Conservation (phyloP, 2,888 invertebrate genomes). For the Portevinia maculata region DNA sequence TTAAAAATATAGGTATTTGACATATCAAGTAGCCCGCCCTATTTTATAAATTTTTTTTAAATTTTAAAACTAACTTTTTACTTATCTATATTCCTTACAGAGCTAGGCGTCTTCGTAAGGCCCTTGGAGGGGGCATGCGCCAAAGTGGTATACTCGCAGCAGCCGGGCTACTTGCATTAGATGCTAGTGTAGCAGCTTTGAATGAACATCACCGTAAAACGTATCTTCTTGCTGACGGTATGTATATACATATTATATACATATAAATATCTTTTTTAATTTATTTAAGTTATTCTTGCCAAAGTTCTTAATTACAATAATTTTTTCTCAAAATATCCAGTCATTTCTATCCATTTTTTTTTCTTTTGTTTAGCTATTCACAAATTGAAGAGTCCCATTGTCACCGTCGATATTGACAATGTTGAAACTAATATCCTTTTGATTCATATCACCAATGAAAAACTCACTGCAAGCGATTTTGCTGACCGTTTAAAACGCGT, state of each 20-base stretch:
- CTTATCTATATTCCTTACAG: conserved; percentile 82
- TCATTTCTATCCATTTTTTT: not conserved
- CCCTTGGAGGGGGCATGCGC: conserved; percentile 96
- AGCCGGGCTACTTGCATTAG: conserved; percentile 93
- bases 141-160: conserved; percentile 96
- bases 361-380: conserved; percentile 84
- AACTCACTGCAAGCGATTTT: conserved; percentile 85
- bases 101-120: conserved; percentile 92
- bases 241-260: too few species aligned
- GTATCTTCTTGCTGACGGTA: conserved; percentile 87
- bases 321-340: not conserved
- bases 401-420: conserved; percentile 85
- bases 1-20: too few species aligned
- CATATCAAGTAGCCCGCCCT: too few species aligned
- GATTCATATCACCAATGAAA: conserved; percentile 84
- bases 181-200: conserved; percentile 89
- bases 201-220: conserved; percentile 90
- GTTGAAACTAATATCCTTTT: conserved; percentile 91
- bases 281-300: too few species aligned
- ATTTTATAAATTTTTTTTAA: not conserved
- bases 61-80: not conserved
- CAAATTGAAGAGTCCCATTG: conserved; percentile 85
- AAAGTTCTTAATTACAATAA: too few species aligned
- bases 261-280: too few species aligned
- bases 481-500: conserved; percentile 84